These are phyloP conservation scores for Blera fallax DNA, from an alignment of 2,888 invertebrate species.

Conservation along the genomic window DNA sequence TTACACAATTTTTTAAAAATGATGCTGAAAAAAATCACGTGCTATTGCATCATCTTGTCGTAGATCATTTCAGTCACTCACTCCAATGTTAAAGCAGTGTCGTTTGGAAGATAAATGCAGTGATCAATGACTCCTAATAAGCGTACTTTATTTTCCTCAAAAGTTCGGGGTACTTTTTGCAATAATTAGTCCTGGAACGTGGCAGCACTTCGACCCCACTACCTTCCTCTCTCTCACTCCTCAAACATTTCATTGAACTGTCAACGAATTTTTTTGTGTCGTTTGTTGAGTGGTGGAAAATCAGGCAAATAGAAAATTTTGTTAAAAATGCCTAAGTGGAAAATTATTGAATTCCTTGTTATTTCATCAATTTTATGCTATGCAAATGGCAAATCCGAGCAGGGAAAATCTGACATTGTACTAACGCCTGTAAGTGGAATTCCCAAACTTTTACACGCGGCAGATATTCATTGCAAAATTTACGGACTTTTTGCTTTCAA, in stretches of 20 bases:
- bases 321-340: slow-evolving; percentile 66
- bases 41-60: no score
- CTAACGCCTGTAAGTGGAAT: slow-evolving; percentile 52
- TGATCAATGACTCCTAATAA: no score
- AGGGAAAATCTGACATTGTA: slow-evolving; percentile 65
- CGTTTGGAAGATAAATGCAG: no score
- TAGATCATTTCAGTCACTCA: no score
- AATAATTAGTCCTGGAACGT: neutral
- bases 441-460: neutral
- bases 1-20: no score
- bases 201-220: neutral
- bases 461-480: slow-evolving; percentile 3
- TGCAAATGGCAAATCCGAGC: slow-evolving; percentile 68
- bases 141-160: no score
- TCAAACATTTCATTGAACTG: slow-evolving; percentile 20
- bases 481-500: neutral
- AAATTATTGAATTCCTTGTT: slow-evolving; percentile 60
- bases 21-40: no score
- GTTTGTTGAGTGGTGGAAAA: slow-evolving; percentile 63
- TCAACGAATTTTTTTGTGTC: slow-evolving; percentile 50
- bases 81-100: no score
- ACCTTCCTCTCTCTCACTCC: slow-evolving; percentile 14
- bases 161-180: no score
- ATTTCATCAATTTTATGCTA: slow-evolving; percentile 48
- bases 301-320: slow-evolving; percentile 28